Evolutionary conservation across 2,113 vertebrate genomes (phyloP).

Genomic region (Geococcyx californianus): DNA sequence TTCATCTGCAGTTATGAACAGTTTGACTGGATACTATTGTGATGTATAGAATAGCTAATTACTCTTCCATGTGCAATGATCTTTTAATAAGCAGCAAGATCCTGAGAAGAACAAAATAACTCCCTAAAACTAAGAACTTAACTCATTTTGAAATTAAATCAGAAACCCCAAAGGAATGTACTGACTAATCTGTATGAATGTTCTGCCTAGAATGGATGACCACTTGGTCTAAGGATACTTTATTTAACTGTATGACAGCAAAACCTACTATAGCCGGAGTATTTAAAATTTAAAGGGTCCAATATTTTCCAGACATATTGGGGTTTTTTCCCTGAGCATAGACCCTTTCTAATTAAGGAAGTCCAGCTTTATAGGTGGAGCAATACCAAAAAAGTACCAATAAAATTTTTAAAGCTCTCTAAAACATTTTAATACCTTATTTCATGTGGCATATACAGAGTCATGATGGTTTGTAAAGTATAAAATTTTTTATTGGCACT

Average conservation of each 20-base stretch:
- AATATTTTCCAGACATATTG: background rate
- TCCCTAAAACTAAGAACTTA: background rate
- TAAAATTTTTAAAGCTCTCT: conserved; percentile 59
- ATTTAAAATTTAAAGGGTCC: conserved; percentile 4
- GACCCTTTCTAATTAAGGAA: conserved; percentile 45
- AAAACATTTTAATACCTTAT: conserved; percentile 62
- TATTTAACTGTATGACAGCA: background rate
- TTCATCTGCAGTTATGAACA: background rate
- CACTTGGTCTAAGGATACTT: background rate
- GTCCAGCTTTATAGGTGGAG: conserved; percentile 46
- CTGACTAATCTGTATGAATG: background rate
- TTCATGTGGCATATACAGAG: conserved; percentile 54
- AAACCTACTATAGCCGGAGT: background rate
- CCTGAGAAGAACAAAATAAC: background rate
- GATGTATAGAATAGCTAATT: background rate
- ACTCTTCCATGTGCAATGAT: background rate
- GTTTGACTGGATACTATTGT: background rate
- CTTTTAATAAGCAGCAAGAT: background rate
- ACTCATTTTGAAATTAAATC: background rate
- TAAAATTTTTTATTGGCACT: conserved; percentile 57
- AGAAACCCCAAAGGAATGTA: background rate
- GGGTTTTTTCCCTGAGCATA: background rate
- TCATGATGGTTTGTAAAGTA: conserved; percentile 49
- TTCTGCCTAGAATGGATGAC: background rate
- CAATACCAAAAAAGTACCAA: conserved; percentile 41